These are phyloP conservation scores for Xiphophorus hellerii DNA, from an alignment of 2,113 vertebrate species.

Conservation along the genomic window DNA sequence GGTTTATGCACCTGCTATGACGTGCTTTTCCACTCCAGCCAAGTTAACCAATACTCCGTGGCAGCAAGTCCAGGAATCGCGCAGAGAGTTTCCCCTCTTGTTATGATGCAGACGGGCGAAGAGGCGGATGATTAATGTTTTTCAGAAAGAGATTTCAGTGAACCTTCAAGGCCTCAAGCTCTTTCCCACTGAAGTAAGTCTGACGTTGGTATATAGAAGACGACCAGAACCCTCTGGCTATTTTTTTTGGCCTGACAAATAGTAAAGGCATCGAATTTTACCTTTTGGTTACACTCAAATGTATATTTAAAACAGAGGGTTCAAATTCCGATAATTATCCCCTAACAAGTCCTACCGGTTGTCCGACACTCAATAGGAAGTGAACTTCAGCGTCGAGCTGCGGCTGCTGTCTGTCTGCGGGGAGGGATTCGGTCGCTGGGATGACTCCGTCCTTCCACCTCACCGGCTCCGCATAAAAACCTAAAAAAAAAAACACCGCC, in stretches of 20 bases:
- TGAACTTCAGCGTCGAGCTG: slow-evolving; percentile 26
- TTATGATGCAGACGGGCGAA: not conserved
- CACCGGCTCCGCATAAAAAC: slow-evolving; percentile 2
- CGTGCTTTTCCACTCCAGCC: slow-evolving; percentile 31
- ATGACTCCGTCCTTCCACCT: not conserved
- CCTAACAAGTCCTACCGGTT: slow-evolving; percentile 18
- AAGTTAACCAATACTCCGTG: not conserved
- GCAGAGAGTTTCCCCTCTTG: not conserved
- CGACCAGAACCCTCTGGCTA: accelerated
- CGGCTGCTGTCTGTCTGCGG: not conserved
- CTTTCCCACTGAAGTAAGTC: slow-evolving; percentile 30
- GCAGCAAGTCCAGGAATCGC: too few relatives aligned
- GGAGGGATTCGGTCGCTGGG: slow-evolving; percentile 6
- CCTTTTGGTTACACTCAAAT: not conserved
- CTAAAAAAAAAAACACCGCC: not conserved
- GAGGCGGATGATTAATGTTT: not conserved
- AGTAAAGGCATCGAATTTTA: accelerated
- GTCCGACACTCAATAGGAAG: not conserved
- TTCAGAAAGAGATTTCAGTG: not conserved
- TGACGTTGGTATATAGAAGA: not conserved
- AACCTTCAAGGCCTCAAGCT: not conserved
- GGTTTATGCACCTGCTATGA: slow-evolving; percentile 14
- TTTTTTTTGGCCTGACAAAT: not conserved
- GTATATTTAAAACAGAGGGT: not conserved
- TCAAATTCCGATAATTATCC: accelerated